These are phyloP conservation scores for Hypocryptadius cinnamomeus DNA, from an alignment of 2,113 vertebrate genomes.

Conservation along the genomic window DNA sequence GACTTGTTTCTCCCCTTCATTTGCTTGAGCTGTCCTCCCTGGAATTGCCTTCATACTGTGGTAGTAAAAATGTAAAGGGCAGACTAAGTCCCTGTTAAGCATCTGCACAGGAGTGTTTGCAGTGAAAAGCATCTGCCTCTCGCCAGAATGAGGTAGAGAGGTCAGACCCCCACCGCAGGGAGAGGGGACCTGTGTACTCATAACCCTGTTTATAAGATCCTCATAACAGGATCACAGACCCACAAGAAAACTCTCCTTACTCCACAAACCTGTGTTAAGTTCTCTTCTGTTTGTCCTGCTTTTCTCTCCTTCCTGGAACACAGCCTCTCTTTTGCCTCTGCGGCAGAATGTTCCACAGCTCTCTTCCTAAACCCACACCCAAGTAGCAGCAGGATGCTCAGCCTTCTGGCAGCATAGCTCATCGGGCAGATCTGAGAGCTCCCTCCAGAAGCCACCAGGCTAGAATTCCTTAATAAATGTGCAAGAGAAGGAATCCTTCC, in stretches of 20 bases:
- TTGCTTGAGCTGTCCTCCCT: not conserved
- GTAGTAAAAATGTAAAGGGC: not conserved
- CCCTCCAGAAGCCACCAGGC: not conserved
- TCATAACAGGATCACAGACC: not conserved
- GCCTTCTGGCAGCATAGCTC: constrained; percentile 6
- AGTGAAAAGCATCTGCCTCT: not conserved
- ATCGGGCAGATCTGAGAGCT: not conserved
- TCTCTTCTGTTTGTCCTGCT: not conserved
- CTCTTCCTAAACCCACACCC: not conserved
- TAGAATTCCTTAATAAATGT: not conserved
- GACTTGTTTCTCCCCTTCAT: not conserved
- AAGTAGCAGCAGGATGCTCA: not conserved
- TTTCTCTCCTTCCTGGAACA: not conserved
- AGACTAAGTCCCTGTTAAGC: not conserved
- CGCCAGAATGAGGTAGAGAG: not conserved
- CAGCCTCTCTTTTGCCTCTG: not conserved
- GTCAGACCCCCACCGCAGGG: not conserved
- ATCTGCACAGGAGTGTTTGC: not conserved
- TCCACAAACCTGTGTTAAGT: not conserved
- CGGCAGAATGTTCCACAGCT: not conserved
- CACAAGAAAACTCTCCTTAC: not conserved
- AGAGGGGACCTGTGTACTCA: not conserved
- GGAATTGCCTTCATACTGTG: not conserved
- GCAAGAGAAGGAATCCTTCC: not conserved
- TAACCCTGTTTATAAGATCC: not conserved